Conservation (phyloP, 2,113 vertebrate genomes). For the Plestiodon gilberti region DNA sequence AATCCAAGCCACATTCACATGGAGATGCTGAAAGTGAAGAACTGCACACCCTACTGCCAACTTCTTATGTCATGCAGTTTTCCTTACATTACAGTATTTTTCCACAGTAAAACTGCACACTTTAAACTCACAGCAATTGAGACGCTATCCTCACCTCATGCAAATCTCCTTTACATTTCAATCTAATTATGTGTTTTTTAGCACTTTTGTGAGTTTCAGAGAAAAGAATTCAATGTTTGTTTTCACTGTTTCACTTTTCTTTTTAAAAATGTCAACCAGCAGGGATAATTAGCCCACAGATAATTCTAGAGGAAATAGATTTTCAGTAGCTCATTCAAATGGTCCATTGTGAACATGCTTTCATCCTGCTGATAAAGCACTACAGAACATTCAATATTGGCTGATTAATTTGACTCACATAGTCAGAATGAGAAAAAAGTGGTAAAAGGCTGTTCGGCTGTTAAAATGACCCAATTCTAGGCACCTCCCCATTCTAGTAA, state of each 20-base stretch:
- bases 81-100: conserved; percentile 23
- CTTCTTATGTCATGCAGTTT: conserved; percentile 35
- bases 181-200: conserved; percentile 62
- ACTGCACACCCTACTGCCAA: conserved; percentile 9
- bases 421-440: conserved; percentile 17
- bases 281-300: conserved; percentile 46
- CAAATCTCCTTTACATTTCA: conserved; percentile 56
- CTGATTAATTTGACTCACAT: conserved; percentile 12
- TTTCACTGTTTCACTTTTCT: conserved; percentile 28
- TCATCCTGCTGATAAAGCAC: conserved; percentile 19
- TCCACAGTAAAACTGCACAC: conserved; percentile 33
- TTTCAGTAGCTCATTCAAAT: conserved; percentile 36
- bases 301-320: conserved; percentile 24
- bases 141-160: conserved; percentile 37
- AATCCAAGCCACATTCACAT: conserved; percentile 41
- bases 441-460: neutral
- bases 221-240: conserved; percentile 50
- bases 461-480: conserved; percentile 25
- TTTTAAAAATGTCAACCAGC: conserved; percentile 4
- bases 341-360: conserved; percentile 17
- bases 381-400: neutral
- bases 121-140: conserved; percentile 32
- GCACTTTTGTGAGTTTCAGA: conserved; percentile 46
- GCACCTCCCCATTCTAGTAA: conserved; percentile 4
- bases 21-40: conserved; percentile 28